Base-by-base conservation (phyloP, 2,797 vertebrate genomes). In the Remorina albescens region DNA sequence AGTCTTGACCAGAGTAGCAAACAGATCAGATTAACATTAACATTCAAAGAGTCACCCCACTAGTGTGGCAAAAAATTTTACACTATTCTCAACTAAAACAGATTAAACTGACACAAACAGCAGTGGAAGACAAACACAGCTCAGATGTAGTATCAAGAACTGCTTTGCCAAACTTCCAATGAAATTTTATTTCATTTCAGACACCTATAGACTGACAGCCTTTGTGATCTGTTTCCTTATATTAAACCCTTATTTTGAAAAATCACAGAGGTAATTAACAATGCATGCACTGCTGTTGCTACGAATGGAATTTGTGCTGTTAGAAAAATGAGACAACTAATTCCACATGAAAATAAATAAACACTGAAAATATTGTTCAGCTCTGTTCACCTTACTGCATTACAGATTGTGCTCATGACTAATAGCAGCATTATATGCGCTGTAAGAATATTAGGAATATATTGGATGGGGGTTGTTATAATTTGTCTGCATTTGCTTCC, bases 91-190 rank as follows among this genome's bases (percentile, higher is more conserved):
- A 6, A 59, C 4, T n/a, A 37, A 23, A 55, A 47, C 23, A 25
- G 28, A 30, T 57, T 28, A 42, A 26, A 61, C 30, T 53, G 25
- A 41, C 37, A 28, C n/a, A 6, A 28, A 10, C 30, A 73, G 58
- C 55, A 66, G 44, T 21, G 42, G 56, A 76, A 70, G 50, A 30
- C 59, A 79, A 74, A 80, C 66, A 62, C 67, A 76, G 80, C 75
- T 85, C 47, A 64, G 39, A 81, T 65, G 64, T 71, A 70, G 70
- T 75, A 1, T 56, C 80, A 66, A 72, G 64, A 61, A 83, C 76
- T 87, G 71, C 72, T 78, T 73, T 84, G 61, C 64, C 66, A 67
- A 67, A 69, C 51, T 69, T 73, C 37, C 74, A 64, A 83, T 77
- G 55, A 71, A 50, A 68, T 84, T 82, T 72, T 69, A 80, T 83